Evolutionary conservation across 1,140 invertebrate species (phyloP), one percentile per base, ranked within the genome.

Genomic region (Eufriesea mexicana): DNA sequence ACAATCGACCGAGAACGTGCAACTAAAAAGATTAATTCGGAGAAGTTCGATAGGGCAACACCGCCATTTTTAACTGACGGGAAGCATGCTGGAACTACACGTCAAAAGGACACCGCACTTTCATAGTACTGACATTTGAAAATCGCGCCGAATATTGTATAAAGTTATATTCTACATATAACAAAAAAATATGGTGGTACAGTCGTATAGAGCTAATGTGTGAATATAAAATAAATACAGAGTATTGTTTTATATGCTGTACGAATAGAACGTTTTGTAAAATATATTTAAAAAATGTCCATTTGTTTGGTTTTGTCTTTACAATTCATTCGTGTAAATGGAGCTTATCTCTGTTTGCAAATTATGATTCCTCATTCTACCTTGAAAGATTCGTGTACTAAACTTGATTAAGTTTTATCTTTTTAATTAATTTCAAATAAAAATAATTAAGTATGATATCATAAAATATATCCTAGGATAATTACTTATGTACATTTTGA

Each of bases 221-320:
- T 94, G 93, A 94, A 94, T 94, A 94, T 93, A 92, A 93, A 92
- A 92, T 94, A 87, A 92, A 94, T 92, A 93, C 92, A 94, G 93
- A 94, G 92, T 94, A 94, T 94, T 94, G 93, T 94, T 94, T 94
- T 94, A 94, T 94, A 94, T 94, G 91, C 93, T 94, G 93, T 94
- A 94, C 93, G 94, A 94, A 94, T 93, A 94, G 92, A 86, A 94
- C 87, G 90, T 94, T 94, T 94, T 94, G 93, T 94, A 94, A 94
- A 94, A 94, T 94, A 94, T 94, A 94, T 94, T 94, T 93, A 92
- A 94, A 94, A 93, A 76, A 87, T 59, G 70, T 54, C 62, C 67
- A 51, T 51, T 5, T 42, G 66, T 14, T 18, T 67, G 64, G 35
- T 74, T 74, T 55, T 47, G 25, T 86, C n/a, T 64, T 28, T 68